Conservation (phyloP, 2,888 invertebrate species). For the Phalera bucephala region DNA sequence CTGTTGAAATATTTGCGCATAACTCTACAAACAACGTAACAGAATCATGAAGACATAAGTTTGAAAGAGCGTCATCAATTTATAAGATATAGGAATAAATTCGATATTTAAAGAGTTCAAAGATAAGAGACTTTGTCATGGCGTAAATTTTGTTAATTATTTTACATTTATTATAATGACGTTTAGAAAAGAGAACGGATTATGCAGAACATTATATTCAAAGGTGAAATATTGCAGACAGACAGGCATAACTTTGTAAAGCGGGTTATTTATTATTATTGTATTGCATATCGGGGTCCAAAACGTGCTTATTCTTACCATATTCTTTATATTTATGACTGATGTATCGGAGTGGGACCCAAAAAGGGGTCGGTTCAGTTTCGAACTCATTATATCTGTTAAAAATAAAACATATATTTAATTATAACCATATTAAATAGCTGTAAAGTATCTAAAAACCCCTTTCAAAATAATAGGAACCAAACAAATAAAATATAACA, state of each 20-base stretch:
- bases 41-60: slow-evolving; percentile 3
- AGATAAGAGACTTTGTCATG: neutral
- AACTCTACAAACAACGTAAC: no score
- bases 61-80: slow-evolving; percentile 5
- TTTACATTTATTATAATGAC: no score
- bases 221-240: neutral
- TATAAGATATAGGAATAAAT: neutral
- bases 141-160: neutral
- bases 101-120: neutral
- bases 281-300: neutral
- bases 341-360: slow-evolving; percentile 87
- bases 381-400: slow-evolving; percentile 55
- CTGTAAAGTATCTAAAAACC: no score
- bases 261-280: no score
- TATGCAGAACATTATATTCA: no score
- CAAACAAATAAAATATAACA: no score
- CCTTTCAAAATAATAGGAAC: no score
- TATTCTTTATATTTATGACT: slow-evolving; percentile 78
- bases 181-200: no score
- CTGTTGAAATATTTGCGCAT: no score
- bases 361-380: slow-evolving; percentile 58
- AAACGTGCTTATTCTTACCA: slow-evolving; percentile 68
- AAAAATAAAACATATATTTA: slow-evolving; percentile 34
- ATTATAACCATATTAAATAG: no score
- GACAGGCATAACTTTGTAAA: no score